Evolutionary conservation across 2,797 vertebrate genomes (phyloP).

Genomic region (Sylvilagus floridanus): DNA sequence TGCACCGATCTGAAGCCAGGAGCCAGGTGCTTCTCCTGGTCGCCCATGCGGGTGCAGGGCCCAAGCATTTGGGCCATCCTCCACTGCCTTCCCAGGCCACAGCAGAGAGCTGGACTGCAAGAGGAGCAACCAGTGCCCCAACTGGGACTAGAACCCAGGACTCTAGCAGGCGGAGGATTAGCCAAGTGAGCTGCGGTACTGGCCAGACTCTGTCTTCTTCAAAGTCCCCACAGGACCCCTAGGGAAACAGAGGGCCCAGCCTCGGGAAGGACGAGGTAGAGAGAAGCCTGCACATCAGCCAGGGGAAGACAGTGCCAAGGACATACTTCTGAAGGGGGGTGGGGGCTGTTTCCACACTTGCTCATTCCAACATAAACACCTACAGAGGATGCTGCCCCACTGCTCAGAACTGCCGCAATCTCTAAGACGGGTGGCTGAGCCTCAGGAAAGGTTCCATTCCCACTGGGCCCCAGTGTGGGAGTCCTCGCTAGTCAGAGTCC

Average conservation of each 20-base stretch:
- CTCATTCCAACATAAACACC: not conserved
- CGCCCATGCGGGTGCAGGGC: no score
- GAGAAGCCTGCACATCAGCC: not conserved
- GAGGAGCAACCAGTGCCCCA: no score
- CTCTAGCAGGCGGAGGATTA: no score
- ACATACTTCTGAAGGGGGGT: not conserved
- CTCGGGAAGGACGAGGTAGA: not conserved
- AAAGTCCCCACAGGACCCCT: constrained; percentile 5
- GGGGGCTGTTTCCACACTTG: not conserved
- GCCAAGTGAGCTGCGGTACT: no score
- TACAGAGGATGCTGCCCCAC: not conserved
- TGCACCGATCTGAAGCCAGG: no score
- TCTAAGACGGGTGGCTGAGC: not conserved
- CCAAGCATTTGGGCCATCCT: no score
- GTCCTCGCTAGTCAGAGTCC: not conserved
- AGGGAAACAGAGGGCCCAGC: not conserved
- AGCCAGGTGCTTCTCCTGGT: no score
- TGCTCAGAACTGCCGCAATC: constrained; percentile 4
- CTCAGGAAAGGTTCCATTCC: not conserved
- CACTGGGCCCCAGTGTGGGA: constrained; percentile 17
- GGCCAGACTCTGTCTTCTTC: not conserved
- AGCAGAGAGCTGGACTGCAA: no score
- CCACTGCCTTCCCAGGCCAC: no score
- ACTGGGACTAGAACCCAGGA: no score
- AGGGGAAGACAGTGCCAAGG: not conserved